Base-by-base conservation (phyloP, 2,888 invertebrate species). In the Coenonympha glycerion region DNA sequence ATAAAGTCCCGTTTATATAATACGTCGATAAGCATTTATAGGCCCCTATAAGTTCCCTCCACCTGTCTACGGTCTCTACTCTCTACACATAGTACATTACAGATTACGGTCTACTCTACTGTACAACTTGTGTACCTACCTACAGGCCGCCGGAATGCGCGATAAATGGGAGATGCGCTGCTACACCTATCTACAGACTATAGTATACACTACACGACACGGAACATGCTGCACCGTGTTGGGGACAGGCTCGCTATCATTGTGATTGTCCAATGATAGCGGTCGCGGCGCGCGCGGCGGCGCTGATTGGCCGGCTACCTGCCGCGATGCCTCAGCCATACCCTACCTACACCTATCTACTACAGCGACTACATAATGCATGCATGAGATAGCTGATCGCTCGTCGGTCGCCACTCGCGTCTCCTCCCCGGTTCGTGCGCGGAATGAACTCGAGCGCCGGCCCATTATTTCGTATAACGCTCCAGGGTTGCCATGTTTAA, bases 301-400 rank as follows among this genome's bases (percentile, higher is more conserved):
- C 47, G 47, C 47, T 53, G 59, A 60, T 59, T 58, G 60, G 59
- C 41, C 57, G 57, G 51, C 36, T 46, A 52, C 59, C 62, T 57
- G 57, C 53, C 52, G 31, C 31, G 31, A 8, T 11, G 8, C 6
- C 4, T 5, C 6, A 11, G 1, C 5, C 6, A 11, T 1, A 15
- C 30, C 1, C 8, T n/a, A n/a, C n/a, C 13, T 24, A 24, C 8
- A 24, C n/a, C n/a, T n/a, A n/a, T n/a, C 24, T 6, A 8, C 24
- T 26, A 26, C 6, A 26, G 24, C n/a, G n/a, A n/a, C 15, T 16
- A 15, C 31, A 33, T 8, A 33, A 9, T 16, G 31, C 31, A 16
- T 16, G 31, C 16, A 6, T 3, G 31, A 15, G 31, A 33, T 16
- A 33, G 31, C 16, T 33, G 31, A 33, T 8, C 8, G 31, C 31